Conservation (phyloP, 2,888 invertebrate genomes). For the Tridacna crocea region DNA sequence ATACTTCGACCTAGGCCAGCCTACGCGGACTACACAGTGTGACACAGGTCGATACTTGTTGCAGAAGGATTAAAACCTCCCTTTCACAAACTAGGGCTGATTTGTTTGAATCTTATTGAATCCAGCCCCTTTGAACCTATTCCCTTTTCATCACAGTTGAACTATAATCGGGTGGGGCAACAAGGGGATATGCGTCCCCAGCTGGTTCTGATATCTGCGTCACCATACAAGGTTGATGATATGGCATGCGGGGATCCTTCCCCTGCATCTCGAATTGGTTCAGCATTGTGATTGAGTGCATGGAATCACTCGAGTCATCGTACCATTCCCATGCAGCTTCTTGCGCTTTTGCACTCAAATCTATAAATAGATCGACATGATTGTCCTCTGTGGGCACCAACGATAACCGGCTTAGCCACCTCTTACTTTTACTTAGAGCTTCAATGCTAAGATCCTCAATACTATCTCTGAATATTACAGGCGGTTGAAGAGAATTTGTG, state of each 20-base stretch:
- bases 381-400: conserved; percentile 66
- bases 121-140: neutral
- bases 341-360: conserved; percentile 69
- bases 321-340: conserved; percentile 65
- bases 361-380: conserved; percentile 75
- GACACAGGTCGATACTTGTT: too few species aligned
- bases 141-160: conserved; percentile 16
- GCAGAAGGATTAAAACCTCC: too few species aligned
- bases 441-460: conserved; percentile 42
- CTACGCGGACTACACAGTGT: too few species aligned
- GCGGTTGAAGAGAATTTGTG: conserved; percentile 2
- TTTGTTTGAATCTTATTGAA: too few species aligned
- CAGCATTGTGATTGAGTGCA: conserved; percentile 57
- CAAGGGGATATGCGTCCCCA: neutral
- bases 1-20: too few species aligned
- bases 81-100: too few species aligned
- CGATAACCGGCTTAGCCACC: conserved; percentile 49
- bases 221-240: conserved; percentile 21
- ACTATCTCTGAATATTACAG: conserved; percentile 50
- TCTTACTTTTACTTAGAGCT: conserved; percentile 28
- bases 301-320: conserved; percentile 69
- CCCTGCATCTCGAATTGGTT: conserved; percentile 35
- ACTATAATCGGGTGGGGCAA: conserved; percentile 17
- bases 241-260: conserved; percentile 53
- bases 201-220: neutral